Base-by-base conservation (phyloP, 2,113 vertebrate genomes). In the Muscicapa adusta region DNA sequence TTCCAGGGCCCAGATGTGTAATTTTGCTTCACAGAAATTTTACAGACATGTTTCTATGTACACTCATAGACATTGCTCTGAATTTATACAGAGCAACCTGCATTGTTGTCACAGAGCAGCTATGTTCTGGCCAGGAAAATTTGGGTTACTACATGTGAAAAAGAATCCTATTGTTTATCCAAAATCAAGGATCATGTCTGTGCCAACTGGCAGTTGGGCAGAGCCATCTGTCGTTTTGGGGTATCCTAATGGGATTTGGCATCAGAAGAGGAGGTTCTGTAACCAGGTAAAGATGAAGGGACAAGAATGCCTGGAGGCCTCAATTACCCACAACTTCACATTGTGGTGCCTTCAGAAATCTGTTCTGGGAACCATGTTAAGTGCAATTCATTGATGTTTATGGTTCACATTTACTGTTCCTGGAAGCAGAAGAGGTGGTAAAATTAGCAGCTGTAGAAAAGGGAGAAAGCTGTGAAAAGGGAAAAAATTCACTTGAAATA, bases 171-270 rank as follows among this genome's bases (percentile, higher is more conserved):
- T 66, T 97, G 91, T 95, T 97, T 91, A 88, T 95, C 94, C 95
- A 88, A 96, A 97, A 77, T 75, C 88, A 93, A 94, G 79, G 89
- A 95, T 97, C 97, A 97, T 97, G 97, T 98, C 97, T 98, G 97
- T 98, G 97, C 93, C 1, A 93, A 97, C 56, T 98, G 97, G 97
- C 97, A 97, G 96, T 93, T 84, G 72, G 91, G 95, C 94, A 98
- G 85, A 90, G 94, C 97, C 98, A 98, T 98, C 98, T 98, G 97
- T 98, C 97, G 95, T 96, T 92, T 94, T 80, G 96, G 98, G 95
- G 94, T 96, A 94, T 97, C 97, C 97, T 98, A 96, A 98, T 97
- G 96, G 97, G 96, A 97, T 97, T 89, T 98, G 98, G 98, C 97
- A 97, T 48, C 34, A 68, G 95, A 88, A 88, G 89, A 91, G 88